Evolutionary conservation across 2,888 invertebrate genomes (phyloP), one percentile per base, ranked within the genome.

Genomic region (Agrochola litura): DNA sequence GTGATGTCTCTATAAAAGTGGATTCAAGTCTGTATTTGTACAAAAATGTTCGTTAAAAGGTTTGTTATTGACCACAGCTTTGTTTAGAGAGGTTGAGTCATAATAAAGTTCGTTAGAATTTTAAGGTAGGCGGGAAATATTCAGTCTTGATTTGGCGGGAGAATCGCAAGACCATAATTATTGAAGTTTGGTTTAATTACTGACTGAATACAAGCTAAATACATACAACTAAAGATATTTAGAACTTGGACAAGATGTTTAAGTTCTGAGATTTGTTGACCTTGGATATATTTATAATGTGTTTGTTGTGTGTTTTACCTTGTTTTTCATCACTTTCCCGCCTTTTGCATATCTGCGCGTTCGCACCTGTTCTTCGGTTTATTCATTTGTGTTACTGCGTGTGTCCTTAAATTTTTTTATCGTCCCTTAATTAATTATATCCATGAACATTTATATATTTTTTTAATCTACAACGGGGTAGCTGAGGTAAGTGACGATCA

Each of bases 61-160:
- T 41, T 60, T 75, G 66, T 70, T 85, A 37, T 86, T 84, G 58
- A 73, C 74, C 46, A 22, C 72, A 67, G 69, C 69, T 69, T 83
- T 75, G 66, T 72, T 66, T 75, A 73, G 61, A 73, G 68, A 52
- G 16, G 75, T 67, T 86, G 84, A 86, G 63, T 86, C 84, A 84
- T 79, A 73, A 60, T 71, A 77, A 83, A 66, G 73, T 68, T 79
- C 84, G 84, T 84, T 86, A 82, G 37, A 49, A 60, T 65, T 58
- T 68, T 75, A 73, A 75, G 61, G 63, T 86, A 65, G 71, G 68
- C 78, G 71, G 64, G 68, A 78, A 70, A 69, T 12, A 63, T 56
- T 72, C n/a, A 6, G 41, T 37, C n/a, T 73, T 22, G 22, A 46
- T 68, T 81, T 76, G 85, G 85, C 82, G 82, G 60, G 82, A 74